Percentiles rank a stretch among this genome's conserved stretches.
phyloP scores from a whole-genome alignment of 2,888 invertebrate genomes.

The Phragmatobia fuliginosa region DNA sequence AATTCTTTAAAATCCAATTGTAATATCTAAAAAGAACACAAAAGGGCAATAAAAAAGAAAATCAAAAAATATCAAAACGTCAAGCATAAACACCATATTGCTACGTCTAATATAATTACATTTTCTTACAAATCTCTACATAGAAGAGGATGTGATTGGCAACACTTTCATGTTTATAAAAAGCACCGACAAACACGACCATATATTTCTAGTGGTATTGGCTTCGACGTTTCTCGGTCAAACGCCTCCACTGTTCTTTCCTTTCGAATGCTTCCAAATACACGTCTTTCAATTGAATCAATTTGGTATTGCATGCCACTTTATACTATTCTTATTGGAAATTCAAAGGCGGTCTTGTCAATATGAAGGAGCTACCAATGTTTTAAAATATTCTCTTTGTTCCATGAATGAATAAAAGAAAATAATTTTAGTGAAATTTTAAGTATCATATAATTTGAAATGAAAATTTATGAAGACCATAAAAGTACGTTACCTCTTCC shows the following conservation, averaged over 20 bases:
- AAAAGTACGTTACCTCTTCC: background rate
- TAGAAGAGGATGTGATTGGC: background rate
- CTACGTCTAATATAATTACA: too few species aligned
- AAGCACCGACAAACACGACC: background rate
- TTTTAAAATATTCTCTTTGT: background rate
- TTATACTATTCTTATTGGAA: slow-evolving; percentile 18
- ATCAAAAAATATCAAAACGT: too few species aligned
- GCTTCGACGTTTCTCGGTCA: slow-evolving; percentile 5
- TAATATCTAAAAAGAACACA: too few species aligned
- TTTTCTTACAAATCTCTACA: background rate
- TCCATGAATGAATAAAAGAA: background rate
- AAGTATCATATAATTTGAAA: background rate
- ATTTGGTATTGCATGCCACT: slow-evolving; percentile 16
- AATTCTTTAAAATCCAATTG: too few species aligned
- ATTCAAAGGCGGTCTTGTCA: slow-evolving; percentile 21
- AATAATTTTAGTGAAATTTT: background rate
- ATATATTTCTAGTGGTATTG: background rate
- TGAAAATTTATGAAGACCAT: slow-evolving; percentile 1
- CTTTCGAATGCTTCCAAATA: slow-evolving; percentile 15
- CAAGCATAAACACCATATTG: too few species aligned
- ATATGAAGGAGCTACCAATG: slow-evolving; percentile 12
- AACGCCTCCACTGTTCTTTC: slow-evolving; percentile 13
- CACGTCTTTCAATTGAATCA: slow-evolving; percentile 12
- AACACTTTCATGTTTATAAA: background rate
- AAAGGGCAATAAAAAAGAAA: too few species aligned